A percentile compares a stretch with the other conserved stretches of the same genome.
Evolutionary conservation across 2,113 vertebrate species (phyloP).

Genomic region (Salminus brasiliensis): DNA sequence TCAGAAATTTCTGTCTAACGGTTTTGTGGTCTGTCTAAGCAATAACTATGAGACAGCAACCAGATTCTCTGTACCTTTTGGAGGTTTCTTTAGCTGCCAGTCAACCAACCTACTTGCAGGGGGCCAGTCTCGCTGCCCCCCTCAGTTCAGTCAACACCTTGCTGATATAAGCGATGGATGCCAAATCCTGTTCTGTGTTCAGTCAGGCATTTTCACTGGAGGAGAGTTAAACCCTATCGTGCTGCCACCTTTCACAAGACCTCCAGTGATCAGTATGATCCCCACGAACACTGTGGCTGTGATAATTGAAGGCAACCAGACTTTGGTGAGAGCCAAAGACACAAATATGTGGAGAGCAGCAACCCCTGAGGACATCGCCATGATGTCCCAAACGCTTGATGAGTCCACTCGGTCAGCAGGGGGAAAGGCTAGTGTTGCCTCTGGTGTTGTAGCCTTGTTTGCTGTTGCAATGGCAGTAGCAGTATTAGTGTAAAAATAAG

Average conservation of each 20-base stretch:
- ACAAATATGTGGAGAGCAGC: constrained; percentile 80
- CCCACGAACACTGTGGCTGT: constrained; percentile 81
- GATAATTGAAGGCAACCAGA: constrained; percentile 72
- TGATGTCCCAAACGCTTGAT: not conserved
- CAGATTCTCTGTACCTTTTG: constrained; percentile 79
- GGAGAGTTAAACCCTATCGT: constrained; percentile 71
- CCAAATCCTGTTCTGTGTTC: constrained; percentile 86
- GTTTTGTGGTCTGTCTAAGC: constrained; percentile 82
- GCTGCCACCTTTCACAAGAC: constrained; percentile 83
- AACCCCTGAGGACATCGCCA: constrained; percentile 65
- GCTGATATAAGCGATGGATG: constrained; percentile 86
- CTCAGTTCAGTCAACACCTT: constrained; percentile 86
- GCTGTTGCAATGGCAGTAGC: no score
- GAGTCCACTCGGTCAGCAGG: constrained; percentile 37
- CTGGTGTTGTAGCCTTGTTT: constrained; percentile 61
- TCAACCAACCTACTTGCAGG: constrained; percentile 76
- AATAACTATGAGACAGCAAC: constrained; percentile 78
- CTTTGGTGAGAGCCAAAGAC: constrained; percentile 80
- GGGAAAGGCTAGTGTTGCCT: constrained; percentile 58
- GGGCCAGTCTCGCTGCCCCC: constrained; percentile 74
- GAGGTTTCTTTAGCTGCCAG: constrained; percentile 91
- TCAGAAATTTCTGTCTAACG: constrained; percentile 75
- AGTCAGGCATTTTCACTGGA: constrained; percentile 78
- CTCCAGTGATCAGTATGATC: constrained; percentile 64
- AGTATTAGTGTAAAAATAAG: constrained; percentile 44